Conservation (phyloP, 2,888 invertebrate species). For the Notodonta dromedarius region DNA sequence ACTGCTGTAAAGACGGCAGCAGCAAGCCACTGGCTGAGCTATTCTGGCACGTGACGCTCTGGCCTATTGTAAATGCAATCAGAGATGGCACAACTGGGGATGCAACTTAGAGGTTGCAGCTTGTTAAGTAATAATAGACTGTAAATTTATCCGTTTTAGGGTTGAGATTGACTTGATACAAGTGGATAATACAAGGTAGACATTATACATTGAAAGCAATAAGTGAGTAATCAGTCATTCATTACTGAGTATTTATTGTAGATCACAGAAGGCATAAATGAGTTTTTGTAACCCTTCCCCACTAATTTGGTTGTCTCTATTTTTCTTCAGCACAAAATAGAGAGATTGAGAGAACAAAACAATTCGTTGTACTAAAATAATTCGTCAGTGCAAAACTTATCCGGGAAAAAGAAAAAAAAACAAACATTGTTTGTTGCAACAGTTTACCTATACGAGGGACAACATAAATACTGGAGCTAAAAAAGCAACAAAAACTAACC, state of each 20-base stretch:
- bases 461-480: neutral
- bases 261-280: no score
- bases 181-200: neutral
- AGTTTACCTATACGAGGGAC: neutral
- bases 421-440: neutral
- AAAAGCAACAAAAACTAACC: neutral
- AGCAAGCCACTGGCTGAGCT: slow-evolving; percentile 23
- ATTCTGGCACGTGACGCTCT: slow-evolving; percentile 25
- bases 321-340: no score
- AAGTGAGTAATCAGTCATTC: no score
- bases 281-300: no score
- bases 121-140: neutral
- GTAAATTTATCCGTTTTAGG: neutral
- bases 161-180: neutral
- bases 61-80: slow-evolving; percentile 42
- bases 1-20: slow-evolving; percentile 39
- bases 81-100: slow-evolving; percentile 20
- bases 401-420: no score
- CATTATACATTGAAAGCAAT: neutral
- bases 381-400: no score
- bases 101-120: neutral
- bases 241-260: no score
- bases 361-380: no score
- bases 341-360: no score
- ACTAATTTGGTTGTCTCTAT: no score